A percentile compares a stretch with the other conserved stretches of the same genome.
phyloP scores from a whole-genome alignment of 2,797 vertebrate species.

The Enteromius treurensis region DNA sequence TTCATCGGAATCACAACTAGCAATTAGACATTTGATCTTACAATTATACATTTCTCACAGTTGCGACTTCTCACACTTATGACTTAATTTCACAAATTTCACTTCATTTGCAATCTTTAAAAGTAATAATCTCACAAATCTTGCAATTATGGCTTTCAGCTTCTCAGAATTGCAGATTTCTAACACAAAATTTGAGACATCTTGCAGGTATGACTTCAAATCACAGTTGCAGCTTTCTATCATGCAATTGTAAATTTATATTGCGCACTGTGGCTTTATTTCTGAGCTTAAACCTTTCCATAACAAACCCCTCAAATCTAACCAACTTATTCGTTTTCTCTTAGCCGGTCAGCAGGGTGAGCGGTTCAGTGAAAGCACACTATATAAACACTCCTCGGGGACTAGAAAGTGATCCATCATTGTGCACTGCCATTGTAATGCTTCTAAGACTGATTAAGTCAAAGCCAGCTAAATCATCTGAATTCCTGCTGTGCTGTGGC shows the following conservation, averaged over 20 bases:
- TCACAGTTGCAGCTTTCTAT: background rate
- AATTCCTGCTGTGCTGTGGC: conserved; percentile 68
- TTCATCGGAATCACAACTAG: background rate
- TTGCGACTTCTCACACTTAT: background rate
- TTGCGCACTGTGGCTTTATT: background rate
- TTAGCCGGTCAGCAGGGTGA: conserved; percentile 51
- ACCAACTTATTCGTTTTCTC: conserved; percentile 55
- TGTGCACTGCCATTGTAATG: conserved; percentile 62
- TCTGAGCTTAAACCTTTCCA: background rate
- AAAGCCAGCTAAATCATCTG: conserved; percentile 65
- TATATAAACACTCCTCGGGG: conserved; percentile 66
- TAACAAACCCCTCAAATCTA: conserved; percentile 37
- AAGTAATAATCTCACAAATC: background rate
- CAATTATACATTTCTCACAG: background rate
- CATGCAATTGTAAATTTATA: background rate
- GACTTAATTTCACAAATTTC: no score
- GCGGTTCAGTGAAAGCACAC: conserved; percentile 62
- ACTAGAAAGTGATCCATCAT: conserved; percentile 64
- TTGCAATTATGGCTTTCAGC: no score
- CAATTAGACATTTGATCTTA: background rate
- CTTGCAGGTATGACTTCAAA: background rate
- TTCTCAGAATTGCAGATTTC: background rate
- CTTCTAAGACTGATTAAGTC: conserved; percentile 66
- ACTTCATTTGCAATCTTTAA: background rate
- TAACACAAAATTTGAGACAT: background rate